These are phyloP conservation scores for Siderastrea radians DNA, from an alignment of 92 coral and sea anemone species.

Conservation along the genomic window DNA sequence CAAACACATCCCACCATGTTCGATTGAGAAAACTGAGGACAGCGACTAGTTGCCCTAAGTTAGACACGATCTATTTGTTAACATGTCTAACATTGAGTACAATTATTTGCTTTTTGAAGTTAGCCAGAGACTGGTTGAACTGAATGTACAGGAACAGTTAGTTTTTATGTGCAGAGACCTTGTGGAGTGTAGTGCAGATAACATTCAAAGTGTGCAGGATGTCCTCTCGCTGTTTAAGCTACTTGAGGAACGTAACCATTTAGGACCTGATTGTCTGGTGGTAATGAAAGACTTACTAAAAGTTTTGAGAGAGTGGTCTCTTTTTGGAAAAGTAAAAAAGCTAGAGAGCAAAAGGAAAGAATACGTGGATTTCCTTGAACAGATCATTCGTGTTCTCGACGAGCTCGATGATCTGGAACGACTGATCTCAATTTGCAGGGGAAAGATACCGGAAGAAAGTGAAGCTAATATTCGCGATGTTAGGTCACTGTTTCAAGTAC, in stretches of 20 bases:
- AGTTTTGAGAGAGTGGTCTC: not conserved
- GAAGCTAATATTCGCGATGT: not conserved
- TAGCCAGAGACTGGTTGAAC: not conserved
- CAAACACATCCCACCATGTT: not conserved
- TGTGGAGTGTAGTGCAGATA: not conserved
- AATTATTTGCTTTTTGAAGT: not conserved
- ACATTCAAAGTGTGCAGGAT: not conserved
- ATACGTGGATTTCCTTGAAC: not conserved
- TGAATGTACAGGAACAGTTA: not conserved
- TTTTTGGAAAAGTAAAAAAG: not conserved
- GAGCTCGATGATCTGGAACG: not conserved
- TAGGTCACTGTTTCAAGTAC: not conserved
- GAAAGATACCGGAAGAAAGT: not conserved
- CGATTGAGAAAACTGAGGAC: not conserved
- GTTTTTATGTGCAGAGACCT: not conserved
- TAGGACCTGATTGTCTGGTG: not conserved
- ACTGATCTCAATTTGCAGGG: not conserved
- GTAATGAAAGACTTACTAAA: not conserved
- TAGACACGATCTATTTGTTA: not conserved
- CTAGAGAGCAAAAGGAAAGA: not conserved
- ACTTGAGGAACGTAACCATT: not conserved
- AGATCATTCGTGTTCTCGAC: not conserved
- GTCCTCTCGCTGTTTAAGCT: not conserved
- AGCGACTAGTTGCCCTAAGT: no score
- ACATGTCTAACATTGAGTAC: not conserved